Base-by-base conservation (phyloP, 2,113 vertebrate genomes). In the Istiophorus platypterus region DNA sequence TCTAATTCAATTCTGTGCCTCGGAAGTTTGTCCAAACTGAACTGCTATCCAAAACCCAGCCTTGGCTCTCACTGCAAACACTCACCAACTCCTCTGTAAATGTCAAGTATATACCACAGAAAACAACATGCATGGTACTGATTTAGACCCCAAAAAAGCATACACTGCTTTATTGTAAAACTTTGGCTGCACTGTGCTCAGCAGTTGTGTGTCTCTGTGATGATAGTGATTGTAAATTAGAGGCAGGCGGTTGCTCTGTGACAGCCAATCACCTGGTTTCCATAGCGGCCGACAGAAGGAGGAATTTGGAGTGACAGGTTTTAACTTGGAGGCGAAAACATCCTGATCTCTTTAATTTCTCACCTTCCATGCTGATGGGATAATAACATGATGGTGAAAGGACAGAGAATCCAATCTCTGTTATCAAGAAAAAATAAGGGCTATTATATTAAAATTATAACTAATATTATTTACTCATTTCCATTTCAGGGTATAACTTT, bases 181-280 rank as follows among this genome's bases (percentile, higher is more conserved):
- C n/a, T 45, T 31, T 84, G 63, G 65, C 65, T 63, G 29, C 24
- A 8, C 51, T 49, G 24, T 26, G 37, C 37, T 17, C 61, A 17
- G 27, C 26, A n/a, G 42, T 45, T 51, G 29, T 67, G 66, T 1
- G 8, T 64, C 39, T 79, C 52, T 47, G 2, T 61, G 64, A 70
- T 72, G 64, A 45, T 6, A 57, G 39, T 8, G 29, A 76, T 29
- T 18, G 78, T 76, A 27, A 81, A 75, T 57, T 73, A 72, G 52
- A 81, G 65, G 71, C 66, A 49, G 51, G 42, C 49, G 47, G 37
- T 27, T 62, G 52, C n/a, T 61, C 57, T 58, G 37, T 10, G 39
- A 54, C 17, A 27, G 78, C 80, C 80, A 78, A 72, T 84, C 77
- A 79, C 67, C 76, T 82, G 79, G 57, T 75, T 58, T 70, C 45